These are phyloP conservation scores for Maniola jurtina DNA, from an alignment of 1,140 invertebrate genomes.

Conservation along the genomic window DNA sequence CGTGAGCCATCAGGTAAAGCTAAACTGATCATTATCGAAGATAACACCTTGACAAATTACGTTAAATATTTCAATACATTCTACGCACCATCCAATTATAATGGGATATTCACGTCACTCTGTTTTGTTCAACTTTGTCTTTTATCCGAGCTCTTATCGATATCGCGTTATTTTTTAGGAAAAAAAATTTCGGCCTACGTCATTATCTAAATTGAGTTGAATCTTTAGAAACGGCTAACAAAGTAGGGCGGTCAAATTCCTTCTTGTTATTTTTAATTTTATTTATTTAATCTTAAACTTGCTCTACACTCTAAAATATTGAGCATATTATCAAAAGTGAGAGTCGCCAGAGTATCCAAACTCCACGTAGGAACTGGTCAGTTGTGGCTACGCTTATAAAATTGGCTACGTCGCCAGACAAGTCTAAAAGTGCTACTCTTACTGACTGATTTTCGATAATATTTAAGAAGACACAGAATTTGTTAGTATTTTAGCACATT, in stretches of 20 bases:
- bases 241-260: constrained; percentile 8
- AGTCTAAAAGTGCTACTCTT: no score
- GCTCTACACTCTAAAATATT: no score
- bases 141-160: constrained; percentile 9
- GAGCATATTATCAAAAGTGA: no score
- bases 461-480: no score
- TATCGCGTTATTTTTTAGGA: neutral
- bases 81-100: neutral
- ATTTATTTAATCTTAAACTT: no score
- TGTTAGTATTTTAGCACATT: no score
- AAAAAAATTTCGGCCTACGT: constrained; percentile 21
- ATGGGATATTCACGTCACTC: constrained; percentile 3
- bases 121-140: constrained; percentile 7
- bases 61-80: neutral
- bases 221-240: constrained; percentile 25
- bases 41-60: neutral
- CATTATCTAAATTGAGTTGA: constrained; percentile 27
- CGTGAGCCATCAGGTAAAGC: neutral
- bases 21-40: neutral
- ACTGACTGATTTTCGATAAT: no score
- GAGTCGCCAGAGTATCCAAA: no score
- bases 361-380: no score
- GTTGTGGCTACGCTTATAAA: no score
- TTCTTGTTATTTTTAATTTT: neutral
- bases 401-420: no score